Percentiles rank a stretch among this genome's conserved stretches.
phyloP scores from a whole-genome alignment of 2,888 invertebrate species.

The Chrysodeixis includens region DNA sequence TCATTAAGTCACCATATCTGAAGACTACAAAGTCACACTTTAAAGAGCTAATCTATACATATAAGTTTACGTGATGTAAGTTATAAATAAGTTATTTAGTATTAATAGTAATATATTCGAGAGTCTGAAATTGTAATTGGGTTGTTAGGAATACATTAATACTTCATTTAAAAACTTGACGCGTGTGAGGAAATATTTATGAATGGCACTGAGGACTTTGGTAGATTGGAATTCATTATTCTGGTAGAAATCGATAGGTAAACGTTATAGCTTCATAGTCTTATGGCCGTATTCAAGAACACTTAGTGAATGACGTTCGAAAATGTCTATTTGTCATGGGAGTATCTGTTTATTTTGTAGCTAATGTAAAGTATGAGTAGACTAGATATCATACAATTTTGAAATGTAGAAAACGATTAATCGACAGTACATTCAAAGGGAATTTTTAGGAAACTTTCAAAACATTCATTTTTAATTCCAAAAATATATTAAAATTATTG shows the following conservation, averaged over 20 bases:
- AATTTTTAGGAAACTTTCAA: too few relatives aligned
- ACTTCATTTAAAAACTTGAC: slow-evolving; percentile 23
- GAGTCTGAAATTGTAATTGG: slow-evolving; percentile 16
- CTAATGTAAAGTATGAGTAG: too few relatives aligned
- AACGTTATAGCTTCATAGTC: too few relatives aligned
- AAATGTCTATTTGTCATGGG: too few relatives aligned
- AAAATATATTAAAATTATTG: too few relatives aligned
- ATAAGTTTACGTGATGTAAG: not conserved
- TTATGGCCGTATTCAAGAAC: too few relatives aligned
- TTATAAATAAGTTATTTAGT: slow-evolving; percentile 8
- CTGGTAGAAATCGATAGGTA: not conserved
- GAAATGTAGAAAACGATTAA: too few relatives aligned
- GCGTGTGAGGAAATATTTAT: slow-evolving; percentile 13
- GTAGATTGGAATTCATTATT: not conserved
- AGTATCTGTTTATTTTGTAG: too few relatives aligned
- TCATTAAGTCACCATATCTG: not conserved
- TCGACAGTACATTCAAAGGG: too few relatives aligned
- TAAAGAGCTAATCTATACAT: not conserved
- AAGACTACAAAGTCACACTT: not conserved
- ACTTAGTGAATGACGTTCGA: too few relatives aligned
- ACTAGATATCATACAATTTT: too few relatives aligned
- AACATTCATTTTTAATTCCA: too few relatives aligned
- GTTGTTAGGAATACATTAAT: slow-evolving; percentile 5
- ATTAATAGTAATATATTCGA: slow-evolving; percentile 16
- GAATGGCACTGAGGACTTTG: not conserved